Conservation (phyloP, 2,888 invertebrate genomes). For the Andrena bicolor region DNA sequence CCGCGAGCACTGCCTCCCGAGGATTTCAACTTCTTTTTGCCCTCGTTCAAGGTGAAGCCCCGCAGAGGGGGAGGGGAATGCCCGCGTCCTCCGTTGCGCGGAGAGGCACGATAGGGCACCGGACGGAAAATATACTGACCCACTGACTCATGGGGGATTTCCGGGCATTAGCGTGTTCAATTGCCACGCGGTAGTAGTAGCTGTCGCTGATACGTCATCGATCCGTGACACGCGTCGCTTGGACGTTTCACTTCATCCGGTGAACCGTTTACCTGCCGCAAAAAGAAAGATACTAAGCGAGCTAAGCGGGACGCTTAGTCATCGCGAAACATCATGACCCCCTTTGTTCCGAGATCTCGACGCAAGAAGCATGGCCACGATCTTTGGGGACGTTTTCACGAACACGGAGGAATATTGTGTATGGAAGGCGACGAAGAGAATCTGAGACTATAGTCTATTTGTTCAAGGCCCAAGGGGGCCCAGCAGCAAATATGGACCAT, state of each 20-base stretch:
- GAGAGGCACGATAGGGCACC: constrained; percentile 16
- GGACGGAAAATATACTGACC: constrained; percentile 55
- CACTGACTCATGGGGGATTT: constrained; percentile 60
- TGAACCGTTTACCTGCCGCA: neutral
- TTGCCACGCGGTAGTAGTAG: neutral
- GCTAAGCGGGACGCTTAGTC: constrained; percentile 7
- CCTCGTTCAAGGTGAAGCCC: constrained; percentile 56
- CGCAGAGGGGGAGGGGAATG: constrained; percentile 5
- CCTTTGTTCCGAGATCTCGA: neutral
- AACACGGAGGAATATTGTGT: no score
- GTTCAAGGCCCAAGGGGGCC: no score
- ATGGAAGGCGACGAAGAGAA: neutral
- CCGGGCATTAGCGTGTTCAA: constrained; percentile 46
- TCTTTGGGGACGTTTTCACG: no score
- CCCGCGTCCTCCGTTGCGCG: constrained; percentile 22
- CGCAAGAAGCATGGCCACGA: no score
- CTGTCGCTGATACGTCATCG: neutral
- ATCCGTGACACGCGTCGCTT: neutral
- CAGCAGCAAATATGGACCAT: no score
- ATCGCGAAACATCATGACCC: neutral
- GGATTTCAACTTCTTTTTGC: constrained; percentile 61
- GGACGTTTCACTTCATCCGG: neutral
- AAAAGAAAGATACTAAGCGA: neutral
- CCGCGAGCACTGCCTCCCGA: constrained; percentile 54
- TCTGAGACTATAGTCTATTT: neutral